A percentile compares a stretch with the other conserved stretches of the same genome.
phyloP scores from a whole-genome alignment of 2,797 vertebrate genomes.

The Melanotaenia trifasciata region DNA sequence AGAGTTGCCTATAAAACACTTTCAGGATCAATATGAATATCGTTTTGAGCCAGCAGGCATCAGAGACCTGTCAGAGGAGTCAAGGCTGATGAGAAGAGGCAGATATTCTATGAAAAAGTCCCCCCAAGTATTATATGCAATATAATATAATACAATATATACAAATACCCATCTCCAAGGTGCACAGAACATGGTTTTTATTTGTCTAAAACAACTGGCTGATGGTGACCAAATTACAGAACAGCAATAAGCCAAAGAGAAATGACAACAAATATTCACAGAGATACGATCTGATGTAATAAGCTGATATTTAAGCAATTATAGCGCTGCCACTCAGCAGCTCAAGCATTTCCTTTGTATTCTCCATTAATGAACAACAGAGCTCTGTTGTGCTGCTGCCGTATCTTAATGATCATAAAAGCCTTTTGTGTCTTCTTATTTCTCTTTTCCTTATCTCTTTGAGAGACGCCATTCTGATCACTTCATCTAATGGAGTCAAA shows the following conservation, averaged over 20 bases:
- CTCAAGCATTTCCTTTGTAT: conserved; percentile 7
- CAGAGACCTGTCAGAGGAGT: too few relatives aligned
- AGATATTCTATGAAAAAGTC: too few relatives aligned
- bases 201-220: not conserved
- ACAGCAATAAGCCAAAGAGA: not conserved
- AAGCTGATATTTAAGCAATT: conserved; percentile 1
- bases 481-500: conserved; percentile 49
- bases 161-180: too few relatives aligned
- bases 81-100: too few relatives aligned
- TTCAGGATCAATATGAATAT: too few relatives aligned
- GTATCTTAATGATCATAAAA: conserved; percentile 27
- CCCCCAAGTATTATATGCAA: too few relatives aligned
- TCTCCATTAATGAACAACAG: conserved; percentile 10
- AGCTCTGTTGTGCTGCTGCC: conserved; percentile 10
- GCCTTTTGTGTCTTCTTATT: conserved; percentile 20
- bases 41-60: too few relatives aligned
- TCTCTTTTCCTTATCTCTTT: conserved; percentile 21
- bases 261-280: not conserved
- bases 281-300: not conserved
- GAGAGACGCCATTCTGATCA: conserved; percentile 48
- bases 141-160: too few relatives aligned
- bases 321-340: not conserved
- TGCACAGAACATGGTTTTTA: not conserved
- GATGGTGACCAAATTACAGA: not conserved
- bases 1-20: too few relatives aligned